Evolutionary conservation across 2,113 vertebrate genomes (phyloP).

Genomic region (Fulica atra): DNA sequence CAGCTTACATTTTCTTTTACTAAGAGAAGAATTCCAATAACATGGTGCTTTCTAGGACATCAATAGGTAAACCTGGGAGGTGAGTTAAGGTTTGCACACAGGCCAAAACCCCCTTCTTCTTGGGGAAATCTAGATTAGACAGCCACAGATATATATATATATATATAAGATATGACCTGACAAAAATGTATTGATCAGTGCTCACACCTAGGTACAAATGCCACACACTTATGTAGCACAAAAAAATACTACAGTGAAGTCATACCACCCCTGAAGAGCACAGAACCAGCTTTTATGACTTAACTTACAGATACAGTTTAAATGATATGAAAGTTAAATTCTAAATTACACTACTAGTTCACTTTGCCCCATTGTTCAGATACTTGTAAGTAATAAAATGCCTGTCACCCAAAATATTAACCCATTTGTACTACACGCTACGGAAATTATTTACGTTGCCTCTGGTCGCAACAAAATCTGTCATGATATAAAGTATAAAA

Average conservation of each 20-base stretch:
- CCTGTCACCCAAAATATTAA: background rate
- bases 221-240: background rate
- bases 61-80: background rate
- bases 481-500: background rate
- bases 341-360: background rate
- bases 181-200: background rate
- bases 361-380: background rate
- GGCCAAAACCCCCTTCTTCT: background rate
- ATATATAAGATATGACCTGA: background rate
- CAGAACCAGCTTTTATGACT: background rate
- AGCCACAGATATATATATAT: too few relatives aligned
- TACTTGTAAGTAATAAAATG: background rate
- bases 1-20: background rate
- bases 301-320: background rate
- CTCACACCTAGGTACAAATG: fast-evolving
- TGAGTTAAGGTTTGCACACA: background rate
- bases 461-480: background rate
- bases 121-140: background rate
- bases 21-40: background rate
- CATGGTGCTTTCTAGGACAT: background rate
- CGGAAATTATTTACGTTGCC: background rate
- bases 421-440: background rate
- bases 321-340: background rate
- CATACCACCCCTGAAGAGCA: background rate
- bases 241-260: background rate